Evolutionary conservation across 2,888 invertebrate genomes (phyloP).

Genomic region (Leptodirus hochenwartii): DNA sequence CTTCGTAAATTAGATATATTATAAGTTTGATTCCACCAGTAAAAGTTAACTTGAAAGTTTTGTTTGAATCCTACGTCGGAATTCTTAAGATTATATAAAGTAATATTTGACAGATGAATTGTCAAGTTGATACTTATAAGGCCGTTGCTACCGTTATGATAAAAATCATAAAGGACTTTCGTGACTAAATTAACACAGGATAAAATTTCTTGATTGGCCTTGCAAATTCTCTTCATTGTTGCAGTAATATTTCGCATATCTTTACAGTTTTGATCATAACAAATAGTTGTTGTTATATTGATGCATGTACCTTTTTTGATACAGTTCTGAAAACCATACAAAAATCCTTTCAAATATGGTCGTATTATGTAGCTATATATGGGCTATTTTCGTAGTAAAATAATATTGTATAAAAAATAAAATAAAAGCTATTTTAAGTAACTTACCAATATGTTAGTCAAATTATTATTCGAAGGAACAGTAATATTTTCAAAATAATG

Average conservation of each 20-base stretch:
- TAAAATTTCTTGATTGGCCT: slow-evolving; percentile 14
- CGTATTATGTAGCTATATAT: no score
- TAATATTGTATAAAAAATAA: no score
- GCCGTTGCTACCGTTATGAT: slow-evolving; percentile 28
- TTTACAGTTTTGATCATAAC: slow-evolving; percentile 18
- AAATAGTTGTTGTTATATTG: no score
- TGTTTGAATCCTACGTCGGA: slow-evolving; percentile 13
- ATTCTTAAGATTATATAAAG: slow-evolving; percentile 9
- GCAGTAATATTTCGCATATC: slow-evolving; percentile 5
- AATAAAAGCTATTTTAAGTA: no score
- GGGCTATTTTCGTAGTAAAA: no score
- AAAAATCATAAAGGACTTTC: slow-evolving; percentile 22
- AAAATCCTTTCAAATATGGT: no score
- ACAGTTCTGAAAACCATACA: no score
- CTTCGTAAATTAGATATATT: slow-evolving; percentile 29
- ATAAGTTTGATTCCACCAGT: slow-evolving; percentile 20
- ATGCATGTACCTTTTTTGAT: no score
- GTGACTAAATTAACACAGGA: slow-evolving; percentile 22
- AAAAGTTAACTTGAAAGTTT: slow-evolving; percentile 20
- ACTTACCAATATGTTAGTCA: no score
- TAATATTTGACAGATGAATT: slow-evolving; percentile 16
- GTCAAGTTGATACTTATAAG: slow-evolving; percentile 23
- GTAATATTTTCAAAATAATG: no score
- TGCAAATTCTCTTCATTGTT: slow-evolving; percentile 4
- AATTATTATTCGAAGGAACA: no score